These are phyloP conservation scores for Montipora capitata DNA, from an alignment of 92 coral and sea anemone genomes.

Conservation along the genomic window DNA sequence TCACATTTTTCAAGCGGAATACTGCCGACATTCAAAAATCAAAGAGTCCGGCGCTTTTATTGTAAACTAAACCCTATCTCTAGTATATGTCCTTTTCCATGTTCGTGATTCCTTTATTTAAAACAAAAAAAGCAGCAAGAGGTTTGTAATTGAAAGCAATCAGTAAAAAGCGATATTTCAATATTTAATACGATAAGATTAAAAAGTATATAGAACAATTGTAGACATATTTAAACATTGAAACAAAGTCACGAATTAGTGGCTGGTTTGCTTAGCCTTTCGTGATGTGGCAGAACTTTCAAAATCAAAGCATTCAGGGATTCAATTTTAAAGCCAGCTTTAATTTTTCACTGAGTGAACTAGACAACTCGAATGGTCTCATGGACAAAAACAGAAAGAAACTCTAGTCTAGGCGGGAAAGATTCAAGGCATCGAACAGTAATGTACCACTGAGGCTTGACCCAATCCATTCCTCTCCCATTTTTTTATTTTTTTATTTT, in stretches of 20 bases:
- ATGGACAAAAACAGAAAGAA: neutral
- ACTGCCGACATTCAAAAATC: no score
- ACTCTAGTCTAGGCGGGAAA: neutral
- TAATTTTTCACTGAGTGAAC: neutral
- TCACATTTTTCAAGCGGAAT: no score
- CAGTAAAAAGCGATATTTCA: constrained; percentile 15
- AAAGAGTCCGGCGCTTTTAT: no score
- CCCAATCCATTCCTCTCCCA: no score
- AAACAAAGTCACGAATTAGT: no score
- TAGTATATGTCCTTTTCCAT: neutral
- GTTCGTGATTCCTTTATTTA: constrained; percentile 1
- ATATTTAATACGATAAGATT: constrained; percentile 1
- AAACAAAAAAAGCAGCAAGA: constrained; percentile 1
- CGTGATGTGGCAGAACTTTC: no score
- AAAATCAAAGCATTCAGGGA: no score
- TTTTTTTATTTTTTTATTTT: no score
- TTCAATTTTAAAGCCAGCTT: neutral
- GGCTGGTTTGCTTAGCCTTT: no score
- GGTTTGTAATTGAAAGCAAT: constrained; percentile 14
- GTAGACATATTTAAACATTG: neutral
- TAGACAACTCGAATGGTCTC: neutral
- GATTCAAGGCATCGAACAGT: no score
- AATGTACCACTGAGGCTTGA: no score
- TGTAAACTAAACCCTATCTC: no score
- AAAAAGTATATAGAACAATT: neutral